Evolutionary conservation across 2,888 invertebrate species (phyloP), one percentile per base, ranked within the genome.

Genomic region (Philaethria dido): DNA sequence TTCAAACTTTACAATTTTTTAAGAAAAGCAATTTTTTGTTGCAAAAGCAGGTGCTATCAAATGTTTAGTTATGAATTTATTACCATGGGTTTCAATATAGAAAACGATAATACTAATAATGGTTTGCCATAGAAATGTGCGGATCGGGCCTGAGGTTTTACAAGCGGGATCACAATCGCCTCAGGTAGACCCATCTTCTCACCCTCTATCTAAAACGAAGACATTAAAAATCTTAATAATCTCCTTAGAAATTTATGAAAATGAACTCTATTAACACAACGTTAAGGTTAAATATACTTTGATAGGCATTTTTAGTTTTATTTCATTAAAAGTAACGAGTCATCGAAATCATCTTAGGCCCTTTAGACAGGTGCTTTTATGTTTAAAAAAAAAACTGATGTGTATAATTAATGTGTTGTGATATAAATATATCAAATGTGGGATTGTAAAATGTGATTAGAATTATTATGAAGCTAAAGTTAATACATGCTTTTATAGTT

Each of bases 321-420:
- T 85, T 86, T 84, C 74, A 79, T 64, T 69, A 74, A 74, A 85
- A 88, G 85, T 85, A 85, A 82, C 88, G 78, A 90, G 88, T 90
- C 90, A 91, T 88, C 80, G 82, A 79, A 85, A 83, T 85, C 81
- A 83, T 81, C 80, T 78, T 76, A 78, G 83, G 82, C 81, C 75
- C 76, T 79, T 82, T 78, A 78, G n/a, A 89, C 91, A 91, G 91
- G 89, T 91, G 90, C 83, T 82, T 75, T 18, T 33, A 33, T 33
- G 79, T 77, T 80, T 80, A 81, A 83, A 80, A 84, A 82, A 81
- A 75, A 73, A 69, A 75, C 77, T 78, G 78, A 86, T 85, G 81
- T 73, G 75, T 81, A 81, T 87, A 89, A 90, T 89, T 89, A 89
- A 89, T 86, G 85, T 84, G 83, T 84, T 85, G 79, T 74, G 77